A percentile compares a stretch with the other conserved stretches of the same genome.
phyloP scores from a whole-genome alignment of 2,113 vertebrate species.

The Megaceryle torquata region DNA sequence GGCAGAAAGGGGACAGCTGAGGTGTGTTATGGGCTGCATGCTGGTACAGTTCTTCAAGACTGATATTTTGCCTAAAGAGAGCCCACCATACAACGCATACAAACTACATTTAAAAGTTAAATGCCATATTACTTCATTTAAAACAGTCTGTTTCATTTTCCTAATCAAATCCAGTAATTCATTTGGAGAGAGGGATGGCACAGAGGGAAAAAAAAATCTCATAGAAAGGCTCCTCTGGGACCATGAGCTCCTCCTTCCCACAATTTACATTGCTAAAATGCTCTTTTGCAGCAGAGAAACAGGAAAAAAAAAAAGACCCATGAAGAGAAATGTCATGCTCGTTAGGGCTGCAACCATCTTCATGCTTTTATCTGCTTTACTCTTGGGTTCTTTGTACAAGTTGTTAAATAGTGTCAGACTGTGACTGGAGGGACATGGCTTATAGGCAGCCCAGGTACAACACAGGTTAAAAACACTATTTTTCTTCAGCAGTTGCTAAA shows the following conservation, averaged over 20 bases:
- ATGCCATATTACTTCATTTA: not conserved
- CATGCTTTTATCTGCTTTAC: not conserved
- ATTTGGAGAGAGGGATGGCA: not conserved
- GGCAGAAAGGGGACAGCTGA: not conserved
- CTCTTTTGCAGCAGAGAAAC: not conserved
- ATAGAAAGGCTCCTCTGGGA: not conserved
- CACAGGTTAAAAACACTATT: not conserved
- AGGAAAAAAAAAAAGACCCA: not conserved
- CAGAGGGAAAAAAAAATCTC: not conserved
- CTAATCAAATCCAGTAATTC: not conserved
- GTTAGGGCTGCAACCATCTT: not conserved
- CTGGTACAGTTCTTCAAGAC: not conserved
- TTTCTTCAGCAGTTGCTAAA: not conserved
- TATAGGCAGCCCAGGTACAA: not conserved
- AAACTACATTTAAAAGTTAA: not conserved
- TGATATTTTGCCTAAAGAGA: not conserved
- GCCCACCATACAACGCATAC: not conserved
- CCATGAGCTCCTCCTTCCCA: not conserved
- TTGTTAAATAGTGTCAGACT: not conserved
- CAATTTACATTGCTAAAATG: not conserved
- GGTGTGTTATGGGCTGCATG: not conserved
- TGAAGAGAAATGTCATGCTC: not conserved
- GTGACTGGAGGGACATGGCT: not conserved
- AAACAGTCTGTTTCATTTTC: not conserved
- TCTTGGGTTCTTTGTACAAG: not conserved